Conservation (phyloP, 1,140 invertebrate genomes). For the Dendroctonus valens region DNA sequence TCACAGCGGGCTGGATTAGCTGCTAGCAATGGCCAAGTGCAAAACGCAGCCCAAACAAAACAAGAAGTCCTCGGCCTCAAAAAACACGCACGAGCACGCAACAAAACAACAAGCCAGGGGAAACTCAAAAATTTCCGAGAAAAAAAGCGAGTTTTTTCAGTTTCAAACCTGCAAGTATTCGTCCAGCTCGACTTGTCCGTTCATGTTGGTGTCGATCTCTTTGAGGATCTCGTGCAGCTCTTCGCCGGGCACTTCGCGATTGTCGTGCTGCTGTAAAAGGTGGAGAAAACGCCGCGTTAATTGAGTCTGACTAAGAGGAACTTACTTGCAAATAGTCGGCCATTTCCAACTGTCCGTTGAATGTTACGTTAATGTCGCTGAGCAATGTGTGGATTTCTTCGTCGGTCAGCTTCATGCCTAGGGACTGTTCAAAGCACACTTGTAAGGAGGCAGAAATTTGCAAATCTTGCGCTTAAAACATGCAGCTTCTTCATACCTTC, state of each 20-base stretch:
- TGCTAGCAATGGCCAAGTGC: too few relatives aligned
- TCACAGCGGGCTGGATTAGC: too few relatives aligned
- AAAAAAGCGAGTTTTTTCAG: constrained; percentile 6
- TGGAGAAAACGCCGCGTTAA: constrained; percentile 33
- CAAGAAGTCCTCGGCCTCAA: constrained; percentile 3
- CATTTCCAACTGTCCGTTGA: constrained; percentile 70
- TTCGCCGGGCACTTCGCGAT: constrained; percentile 87
- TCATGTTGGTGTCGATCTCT: constrained; percentile 99
- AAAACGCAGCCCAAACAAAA: neutral
- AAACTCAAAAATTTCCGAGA: neutral
- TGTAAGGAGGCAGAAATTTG: too few relatives aligned
- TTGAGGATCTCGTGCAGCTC: constrained; percentile 95
- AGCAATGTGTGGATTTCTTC: constrained; percentile 65
- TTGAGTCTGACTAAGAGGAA: constrained; percentile 17
- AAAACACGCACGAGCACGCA: neutral
- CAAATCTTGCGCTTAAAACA: too few relatives aligned
- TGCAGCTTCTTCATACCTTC: constrained; percentile 65
- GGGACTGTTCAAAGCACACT: constrained; percentile 52
- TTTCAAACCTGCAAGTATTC: constrained; percentile 93
- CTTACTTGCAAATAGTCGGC: constrained; percentile 74
- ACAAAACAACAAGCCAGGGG: constrained; percentile 11
- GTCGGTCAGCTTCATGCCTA: constrained; percentile 62
- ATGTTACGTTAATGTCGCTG: constrained; percentile 64
- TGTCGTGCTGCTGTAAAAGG: constrained; percentile 78
- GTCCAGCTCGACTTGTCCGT: constrained; percentile 97